Base-by-base conservation (phyloP, 2,888 invertebrate genomes). In the Nematopogon swammerdamellus region DNA sequence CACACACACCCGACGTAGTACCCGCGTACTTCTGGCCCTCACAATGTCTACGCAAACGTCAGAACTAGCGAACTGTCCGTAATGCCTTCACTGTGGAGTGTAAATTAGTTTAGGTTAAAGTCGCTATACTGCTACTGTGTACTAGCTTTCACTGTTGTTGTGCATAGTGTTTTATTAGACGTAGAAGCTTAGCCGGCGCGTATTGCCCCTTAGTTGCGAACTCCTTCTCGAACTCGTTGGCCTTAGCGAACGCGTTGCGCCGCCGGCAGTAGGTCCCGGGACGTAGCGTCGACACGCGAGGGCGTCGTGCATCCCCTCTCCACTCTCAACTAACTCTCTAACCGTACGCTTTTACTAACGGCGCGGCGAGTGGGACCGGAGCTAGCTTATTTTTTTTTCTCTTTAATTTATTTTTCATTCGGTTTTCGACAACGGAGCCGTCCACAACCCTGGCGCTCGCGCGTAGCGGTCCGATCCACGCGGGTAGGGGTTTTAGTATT, bases 261-360 rank as follows among this genome's bases (percentile, higher is more conserved):
- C n/a, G n/a, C n/a, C n/a, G n/a, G n/a, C n/a, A n/a, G n/a, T n/a
- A n/a, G n/a, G n/a, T n/a, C n/a, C n/a, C n/a, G n/a, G n/a, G n/a
- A n/a, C n/a, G n/a, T n/a, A n/a, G n/a, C n/a, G n/a, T n/a, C n/a
- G n/a, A n/a, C n/a, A n/a, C n/a, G 25, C 25, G 25, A 25, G 8
- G 4, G 36, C n/a, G 67, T 72, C 76, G 79, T 79, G 79, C 79
- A 77, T 77, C 79, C 77, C 76, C 77, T 68, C 72, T 72, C 69
- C 68, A 65, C 44, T 54, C 45, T 62, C 11, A 44, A 63, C 61
- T 62, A 60, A 62, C 61, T 25, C 49, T 43, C 65, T 75, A 74
- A 75, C 72, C 71, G 73, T 73, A 71, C 72, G 76, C 77, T 77
- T 76, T 62, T 71, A 75, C 74, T 76, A 77, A 77, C 69, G 69